phyloP scores from a whole-genome alignment of 2,888 invertebrate species.

The Timandra comae region DNA sequence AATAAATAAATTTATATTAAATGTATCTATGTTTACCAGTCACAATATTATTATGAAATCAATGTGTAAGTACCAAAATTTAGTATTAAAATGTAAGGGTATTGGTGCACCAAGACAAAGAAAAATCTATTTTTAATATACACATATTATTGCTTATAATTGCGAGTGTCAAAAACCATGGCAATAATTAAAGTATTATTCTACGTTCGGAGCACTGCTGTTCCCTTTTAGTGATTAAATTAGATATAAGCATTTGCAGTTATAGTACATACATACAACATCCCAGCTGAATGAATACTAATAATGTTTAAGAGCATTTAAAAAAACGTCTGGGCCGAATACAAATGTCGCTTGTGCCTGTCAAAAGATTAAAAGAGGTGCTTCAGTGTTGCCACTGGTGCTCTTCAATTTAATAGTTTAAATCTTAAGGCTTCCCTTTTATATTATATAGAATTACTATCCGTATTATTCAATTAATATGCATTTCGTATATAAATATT shows the following conservation, averaged over 20 bases:
- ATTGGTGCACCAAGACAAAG: conserved; percentile 52
- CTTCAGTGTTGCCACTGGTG: conserved; percentile 55
- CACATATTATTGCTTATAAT: conserved; percentile 47
- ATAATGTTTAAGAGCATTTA: conserved; percentile 23
- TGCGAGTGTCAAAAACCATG: conserved; percentile 40
- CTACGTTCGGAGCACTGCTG: conserved; percentile 16
- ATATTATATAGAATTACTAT: conserved; percentile 26
- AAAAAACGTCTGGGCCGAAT: conserved; percentile 11
- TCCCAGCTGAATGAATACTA: conserved; percentile 23
- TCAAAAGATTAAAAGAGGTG: conserved; percentile 36
- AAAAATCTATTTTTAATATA: conserved; percentile 64
- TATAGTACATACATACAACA: conserved; percentile 44
- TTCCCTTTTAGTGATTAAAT: conserved; percentile 25
- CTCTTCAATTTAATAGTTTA: conserved; percentile 30
- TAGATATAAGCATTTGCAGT: conserved; percentile 44
- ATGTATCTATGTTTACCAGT: conserved; percentile 13
- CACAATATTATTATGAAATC: conserved; percentile 22
- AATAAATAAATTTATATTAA: conserved; percentile 2
- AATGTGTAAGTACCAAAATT: conserved; percentile 38
- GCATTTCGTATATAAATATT: conserved; percentile 19
- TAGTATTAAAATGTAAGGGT: conserved; percentile 45
- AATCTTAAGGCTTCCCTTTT: conserved; percentile 43
- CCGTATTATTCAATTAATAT: conserved; percentile 15
- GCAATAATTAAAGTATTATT: conserved; percentile 43
- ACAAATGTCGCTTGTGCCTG: conserved; percentile 27